Evolutionary conservation across 1,140 invertebrate genomes (phyloP).

Genomic region (Globodera ellingtonae): DNA sequence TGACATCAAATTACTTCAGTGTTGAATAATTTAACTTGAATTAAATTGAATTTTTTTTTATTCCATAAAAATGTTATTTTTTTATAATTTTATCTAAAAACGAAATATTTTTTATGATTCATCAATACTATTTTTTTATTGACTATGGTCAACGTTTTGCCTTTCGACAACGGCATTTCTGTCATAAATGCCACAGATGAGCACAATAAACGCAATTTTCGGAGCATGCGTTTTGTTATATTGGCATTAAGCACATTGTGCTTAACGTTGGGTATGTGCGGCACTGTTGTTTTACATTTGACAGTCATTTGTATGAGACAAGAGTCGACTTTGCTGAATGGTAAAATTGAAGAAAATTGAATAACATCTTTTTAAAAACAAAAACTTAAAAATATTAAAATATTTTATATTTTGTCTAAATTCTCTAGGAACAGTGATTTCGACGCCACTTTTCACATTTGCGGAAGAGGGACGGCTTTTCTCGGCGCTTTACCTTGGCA

Average conservation of each 20-base stretch:
- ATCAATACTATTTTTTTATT: no score
- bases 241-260: not conserved
- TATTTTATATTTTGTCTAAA: not conserved
- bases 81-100: no score
- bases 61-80: no score
- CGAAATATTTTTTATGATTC: no score
- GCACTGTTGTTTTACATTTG: not conserved
- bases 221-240: not conserved
- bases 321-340: not conserved
- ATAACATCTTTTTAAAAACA: not conserved
- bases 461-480: constrained; percentile 4
- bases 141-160: no score
- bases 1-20: no score
- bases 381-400: not conserved
- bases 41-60: no score
- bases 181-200: no score
- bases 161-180: no score
- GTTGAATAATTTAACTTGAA: no score
- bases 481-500: constrained; percentile 1
- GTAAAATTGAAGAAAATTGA: not conserved
- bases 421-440: not conserved
- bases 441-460: not conserved
- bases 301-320: not conserved
- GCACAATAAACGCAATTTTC: not conserved
- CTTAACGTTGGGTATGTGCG: constrained; percentile 1